These are phyloP conservation scores for Phylloscopus collybita DNA, from an alignment of 2,797 vertebrate species.

Conservation along the genomic window DNA sequence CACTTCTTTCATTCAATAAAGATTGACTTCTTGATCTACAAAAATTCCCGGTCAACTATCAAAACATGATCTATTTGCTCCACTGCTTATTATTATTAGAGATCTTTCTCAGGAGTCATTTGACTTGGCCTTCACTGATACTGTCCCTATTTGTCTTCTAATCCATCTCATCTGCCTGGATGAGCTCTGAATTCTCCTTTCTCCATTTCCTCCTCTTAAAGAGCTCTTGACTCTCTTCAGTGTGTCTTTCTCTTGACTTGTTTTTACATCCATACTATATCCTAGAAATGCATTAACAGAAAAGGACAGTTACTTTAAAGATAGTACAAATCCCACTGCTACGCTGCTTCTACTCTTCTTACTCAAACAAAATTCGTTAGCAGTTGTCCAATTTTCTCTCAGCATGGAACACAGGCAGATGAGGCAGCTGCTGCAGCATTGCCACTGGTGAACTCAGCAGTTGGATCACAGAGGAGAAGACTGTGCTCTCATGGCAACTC, in stretches of 20 bases:
- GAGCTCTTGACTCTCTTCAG: not conserved
- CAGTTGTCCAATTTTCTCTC: not conserved
- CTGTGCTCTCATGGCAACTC: not conserved
- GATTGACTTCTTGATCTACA: not conserved
- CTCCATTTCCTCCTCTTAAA: not conserved
- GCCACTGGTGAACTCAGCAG: not conserved
- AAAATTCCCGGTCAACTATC: not conserved
- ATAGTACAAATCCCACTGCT: accelerated
- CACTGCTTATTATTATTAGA: not conserved
- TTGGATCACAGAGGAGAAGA: not conserved
- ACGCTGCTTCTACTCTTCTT: not conserved
- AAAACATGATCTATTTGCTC: not conserved
- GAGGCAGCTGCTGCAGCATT: not conserved
- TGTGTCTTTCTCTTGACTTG: not conserved
- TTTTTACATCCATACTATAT: not conserved
- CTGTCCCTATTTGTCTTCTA: not conserved
- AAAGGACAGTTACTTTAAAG: not conserved
- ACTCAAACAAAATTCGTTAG: not conserved
- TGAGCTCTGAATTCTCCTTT: not conserved
- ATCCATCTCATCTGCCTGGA: not conserved
- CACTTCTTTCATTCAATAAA: not conserved
- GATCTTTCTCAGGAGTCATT: not conserved
- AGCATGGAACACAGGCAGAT: not conserved
- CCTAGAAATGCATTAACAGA: not conserved
- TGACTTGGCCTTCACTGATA: not conserved